Base-by-base conservation (phyloP, 2,888 invertebrate genomes). In the Eupithecia inturbata region DNA sequence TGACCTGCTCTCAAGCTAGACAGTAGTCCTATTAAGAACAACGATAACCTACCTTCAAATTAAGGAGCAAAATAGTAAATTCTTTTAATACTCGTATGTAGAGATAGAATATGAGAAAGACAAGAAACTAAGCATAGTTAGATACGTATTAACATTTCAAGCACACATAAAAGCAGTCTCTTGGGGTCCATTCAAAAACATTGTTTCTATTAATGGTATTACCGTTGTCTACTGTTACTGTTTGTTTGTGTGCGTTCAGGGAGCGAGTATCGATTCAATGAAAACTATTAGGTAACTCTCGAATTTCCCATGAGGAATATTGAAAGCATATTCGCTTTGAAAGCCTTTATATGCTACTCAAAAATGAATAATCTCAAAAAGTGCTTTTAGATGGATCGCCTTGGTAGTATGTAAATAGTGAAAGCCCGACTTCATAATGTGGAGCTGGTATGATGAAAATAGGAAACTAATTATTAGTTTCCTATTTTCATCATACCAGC, bases 251-350 rank as follows among this genome's bases (percentile, higher is more conserved):
- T 77, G 76, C 68, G 70, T 73, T 79, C 72, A 7, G 82, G 78
- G 78, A 79, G 74, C 70, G 45, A 67, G 70, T 72, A 76, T 75
- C 72, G 63, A 70, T 70, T 67, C 45, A 70, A 72, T 53, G 72
- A 72, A 70, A 72, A 75, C 75, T 75, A 75, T 72, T 72, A 70
- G 39, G 60, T 60, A 41, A 67, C 78, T 78, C 76, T 72, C 67
- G 75, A 89, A 92, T 92, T 91, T 92, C 91, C 90, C 91, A 72
- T 16, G 87, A 85, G 90, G 49, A 72, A 75, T 68, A 70, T 68
- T 68, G 72, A 72, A 64, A 49, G 67, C 68, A 66, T 64, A 28
- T 57, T 73, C 33, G 53, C 41, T 72, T 67, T 67, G 64, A 67
- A 53, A 70, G 41, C 60, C 62, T 62, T 70, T 49, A 68, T 68